These are phyloP conservation scores for Hecatera dysodea DNA, from an alignment of 2,888 invertebrate genomes.

Conservation along the genomic window DNA sequence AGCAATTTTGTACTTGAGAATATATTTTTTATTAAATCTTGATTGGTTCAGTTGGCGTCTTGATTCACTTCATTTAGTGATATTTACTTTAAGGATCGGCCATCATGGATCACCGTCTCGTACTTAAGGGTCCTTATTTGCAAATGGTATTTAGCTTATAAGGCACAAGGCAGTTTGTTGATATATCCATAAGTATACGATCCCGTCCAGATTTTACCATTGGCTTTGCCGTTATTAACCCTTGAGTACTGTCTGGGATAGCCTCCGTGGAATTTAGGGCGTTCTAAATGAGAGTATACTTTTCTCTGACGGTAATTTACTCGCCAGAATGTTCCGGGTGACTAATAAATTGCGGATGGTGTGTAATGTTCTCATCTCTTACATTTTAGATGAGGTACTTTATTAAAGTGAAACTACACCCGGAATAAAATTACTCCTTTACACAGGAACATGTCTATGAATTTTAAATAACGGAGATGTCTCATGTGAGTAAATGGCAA, in stretches of 20 bases:
- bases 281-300: constrained; percentile 37
- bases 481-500: too few species aligned
- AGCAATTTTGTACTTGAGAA: too few species aligned
- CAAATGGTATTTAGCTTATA: constrained; percentile 8
- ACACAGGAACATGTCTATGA: too few species aligned
- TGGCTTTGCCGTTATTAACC: constrained; percentile 50
- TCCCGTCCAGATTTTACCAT: constrained; percentile 28
- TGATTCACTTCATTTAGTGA: constrained; percentile 26
- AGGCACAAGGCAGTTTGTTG: constrained; percentile 21
- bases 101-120: constrained; percentile 12
- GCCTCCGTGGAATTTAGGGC: constrained; percentile 28
- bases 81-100: constrained; percentile 24
- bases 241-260: constrained; percentile 39
- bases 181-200: constrained; percentile 31
- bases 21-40: too few species aligned
- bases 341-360: constrained; percentile 25
- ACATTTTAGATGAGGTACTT: constrained; percentile 20
- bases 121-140: constrained; percentile 6
- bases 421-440: constrained; percentile 7
- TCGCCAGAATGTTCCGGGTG: constrained; percentile 22
- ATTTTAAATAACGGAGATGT: not conserved
- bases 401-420: constrained; percentile 6
- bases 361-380: constrained; percentile 38
- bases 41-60: constrained; percentile 38
- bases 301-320: constrained; percentile 46